Evolutionary conservation across 1,140 invertebrate species (phyloP).

Genomic region (Lethocerus indicus): DNA sequence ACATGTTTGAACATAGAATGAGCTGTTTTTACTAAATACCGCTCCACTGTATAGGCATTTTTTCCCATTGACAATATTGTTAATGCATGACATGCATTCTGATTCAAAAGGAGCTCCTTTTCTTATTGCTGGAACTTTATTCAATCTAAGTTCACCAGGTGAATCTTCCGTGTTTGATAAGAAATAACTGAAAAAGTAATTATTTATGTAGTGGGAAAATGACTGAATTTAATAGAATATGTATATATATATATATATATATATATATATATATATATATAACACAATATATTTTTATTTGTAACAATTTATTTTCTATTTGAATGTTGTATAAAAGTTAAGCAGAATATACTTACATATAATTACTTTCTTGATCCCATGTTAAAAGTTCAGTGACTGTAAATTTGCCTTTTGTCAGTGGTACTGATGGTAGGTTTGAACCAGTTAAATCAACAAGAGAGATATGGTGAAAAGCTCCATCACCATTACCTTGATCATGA

Average conservation of each 20-base stretch:
- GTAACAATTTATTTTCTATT: not conserved
- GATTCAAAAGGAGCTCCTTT: slow-evolving; percentile 14
- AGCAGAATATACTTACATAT: slow-evolving; percentile 36
- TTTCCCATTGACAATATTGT: slow-evolving; percentile 27
- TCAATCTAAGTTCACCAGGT: slow-evolving; percentile 16
- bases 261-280: no score
- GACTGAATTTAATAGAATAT: not conserved
- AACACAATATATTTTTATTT: no score
- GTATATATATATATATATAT: no score
- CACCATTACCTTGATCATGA: slow-evolving; percentile 30
- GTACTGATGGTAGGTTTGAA: slow-evolving; percentile 13
- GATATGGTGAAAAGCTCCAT: slow-evolving; percentile 47
- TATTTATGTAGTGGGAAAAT: not conserved
- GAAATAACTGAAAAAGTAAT: slow-evolving; percentile 39
- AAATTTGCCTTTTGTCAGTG: slow-evolving; percentile 51
- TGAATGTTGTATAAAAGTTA: not conserved
- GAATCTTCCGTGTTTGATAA: slow-evolving; percentile 35
- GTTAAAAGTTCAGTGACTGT: slow-evolving; percentile 61
- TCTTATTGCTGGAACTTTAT: slow-evolving; percentile 8
- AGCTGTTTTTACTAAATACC: slow-evolving; percentile 39
- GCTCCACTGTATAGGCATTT: slow-evolving; percentile 44
- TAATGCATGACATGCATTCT: slow-evolving; percentile 25
- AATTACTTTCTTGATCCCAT: slow-evolving; percentile 49
- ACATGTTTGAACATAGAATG: slow-evolving; percentile 54
- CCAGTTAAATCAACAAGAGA: slow-evolving; percentile 30